Base-by-base conservation (phyloP, 2,888 invertebrate genomes). In the Callyntrura guangdongensis region DNA sequence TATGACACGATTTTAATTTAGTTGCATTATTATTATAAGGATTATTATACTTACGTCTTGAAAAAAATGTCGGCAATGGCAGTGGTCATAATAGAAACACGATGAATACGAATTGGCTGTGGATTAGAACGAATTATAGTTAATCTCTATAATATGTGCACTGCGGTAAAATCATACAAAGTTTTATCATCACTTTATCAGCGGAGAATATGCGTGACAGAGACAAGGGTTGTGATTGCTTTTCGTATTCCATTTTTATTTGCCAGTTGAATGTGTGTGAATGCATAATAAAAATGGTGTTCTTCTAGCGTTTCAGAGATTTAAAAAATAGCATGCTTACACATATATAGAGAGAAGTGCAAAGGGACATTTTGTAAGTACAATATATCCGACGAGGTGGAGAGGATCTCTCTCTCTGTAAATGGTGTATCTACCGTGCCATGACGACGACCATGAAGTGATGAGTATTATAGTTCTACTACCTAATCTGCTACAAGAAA, bases 361-460 rank as follows among this genome's bases (percentile, higher is more conserved):
- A 17, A 17, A 69, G n/a, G 45, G 45, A 45, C n/a, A 69, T 36
- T 12, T 14, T 53, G n/a, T 81, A 81, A 59, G 49, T 77, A 77
- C 22, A 83, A 22, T 85, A 69, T 69, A 4, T 45, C 36, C 36
- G 36, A 36, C 17, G 59, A 20, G 5, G 36, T 59, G 45, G 49
- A 74, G 49, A 79, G 25, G 22, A 81, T 61, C n/a, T 59, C 27
- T 81, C 59, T 53, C 47, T 56, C 17, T n/a, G 17, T 59, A 59
- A 59, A 17, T 59, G 6, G 45, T 59, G 82, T 45, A 81, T 22
- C 11, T 47, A 84, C 74, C 81, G 85, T 82, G 86, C 79, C 81
- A 72, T 85, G 81, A 87, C 53, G 69, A 81, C 84, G 91, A 79
- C 91, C 91, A 91, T 91, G 86, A 91, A 91, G 86, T 81, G 64